Conservation (phyloP, 2,113 vertebrate genomes). For the Brachionichthys hirsutus region DNA sequence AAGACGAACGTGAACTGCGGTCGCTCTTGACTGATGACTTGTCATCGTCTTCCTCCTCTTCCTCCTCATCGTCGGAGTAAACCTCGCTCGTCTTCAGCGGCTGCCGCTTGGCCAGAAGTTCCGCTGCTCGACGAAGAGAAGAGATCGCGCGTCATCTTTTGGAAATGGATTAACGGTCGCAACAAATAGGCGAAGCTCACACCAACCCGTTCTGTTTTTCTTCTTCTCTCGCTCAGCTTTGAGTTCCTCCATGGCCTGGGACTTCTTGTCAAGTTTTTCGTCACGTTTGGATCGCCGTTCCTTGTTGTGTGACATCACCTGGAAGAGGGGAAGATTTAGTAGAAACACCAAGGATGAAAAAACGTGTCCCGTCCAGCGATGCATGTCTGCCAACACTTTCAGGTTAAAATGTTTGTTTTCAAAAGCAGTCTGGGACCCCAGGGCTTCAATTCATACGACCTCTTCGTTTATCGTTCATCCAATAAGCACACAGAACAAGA, state of each 20-base stretch:
- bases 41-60: constrained; percentile 96
- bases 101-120: constrained; percentile 93
- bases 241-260: constrained; percentile 98
- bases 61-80: constrained; percentile 96
- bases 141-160: not conserved
- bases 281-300: constrained; percentile 94
- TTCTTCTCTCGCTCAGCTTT: constrained; percentile 97
- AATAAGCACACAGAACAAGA: not conserved
- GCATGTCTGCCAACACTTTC: no score
- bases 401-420: no score
- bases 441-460: no score
- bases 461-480: no score
- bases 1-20: constrained; percentile 90
- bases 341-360: not conserved
- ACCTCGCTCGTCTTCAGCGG: constrained; percentile 98
- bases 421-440: no score
- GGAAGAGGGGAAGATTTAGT: not conserved
- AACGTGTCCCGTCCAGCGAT: no score
- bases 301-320: constrained; percentile 99
- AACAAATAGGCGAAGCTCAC: not conserved
- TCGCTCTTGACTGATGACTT: constrained; percentile 98
- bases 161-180: not conserved
- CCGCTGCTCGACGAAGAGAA: constrained; percentile 77
- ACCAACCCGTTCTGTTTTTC: constrained; percentile 93
- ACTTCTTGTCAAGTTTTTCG: constrained; percentile 98